Evolutionary conservation across 2,888 invertebrate genomes (phyloP), one percentile per base, ranked within the genome.

Genomic region (Mythimna impura): DNA sequence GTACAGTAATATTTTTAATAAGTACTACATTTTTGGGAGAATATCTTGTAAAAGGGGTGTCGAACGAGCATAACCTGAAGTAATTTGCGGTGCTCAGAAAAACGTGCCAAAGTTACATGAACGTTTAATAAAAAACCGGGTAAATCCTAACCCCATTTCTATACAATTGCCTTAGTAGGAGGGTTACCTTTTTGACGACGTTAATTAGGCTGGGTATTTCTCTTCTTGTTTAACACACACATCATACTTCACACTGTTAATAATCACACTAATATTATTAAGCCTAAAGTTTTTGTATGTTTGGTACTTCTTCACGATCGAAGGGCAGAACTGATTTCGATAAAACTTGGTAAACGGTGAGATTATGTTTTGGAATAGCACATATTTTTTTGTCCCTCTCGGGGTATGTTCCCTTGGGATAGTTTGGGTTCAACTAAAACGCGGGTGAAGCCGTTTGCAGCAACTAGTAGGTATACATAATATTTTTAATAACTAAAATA

Each of bases 1-100:
- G 4, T 20, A 25, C 10, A 57, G 50, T 69, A 20, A 36, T 54
- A 43, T 43, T 76, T 74, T 69, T 10, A 30, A 30, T 30, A 30
- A 43, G 8, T 12, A 60, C 20, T 58, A 14, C 0, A 6, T 52
- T 43, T 67, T 12, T 50, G 30, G 25, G 30, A 40, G 50, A 47
- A 14, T 22, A 25, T 20, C 47, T 43, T 17, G 47, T 47, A 47
- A 47, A 47, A 47, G 47, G 17, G 47, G 47, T 52, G 40, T 60
- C 40, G 36, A 61, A 77, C 17, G 43, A n/a, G 12, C 4, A 25
- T 4, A 43, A 54, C 17, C 14, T 63, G 25, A 47, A 34, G 20
- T 34, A 52, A 58, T 58, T 20, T 58, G 10, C 9, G 20, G 20
- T 58, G 20, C 34, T 58, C 55, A n/a, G 0, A n/a, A n/a, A 3